Evolutionary conservation across 1,140 invertebrate genomes (phyloP).

Genomic region (Hyposmocoma kahamanoa): DNA sequence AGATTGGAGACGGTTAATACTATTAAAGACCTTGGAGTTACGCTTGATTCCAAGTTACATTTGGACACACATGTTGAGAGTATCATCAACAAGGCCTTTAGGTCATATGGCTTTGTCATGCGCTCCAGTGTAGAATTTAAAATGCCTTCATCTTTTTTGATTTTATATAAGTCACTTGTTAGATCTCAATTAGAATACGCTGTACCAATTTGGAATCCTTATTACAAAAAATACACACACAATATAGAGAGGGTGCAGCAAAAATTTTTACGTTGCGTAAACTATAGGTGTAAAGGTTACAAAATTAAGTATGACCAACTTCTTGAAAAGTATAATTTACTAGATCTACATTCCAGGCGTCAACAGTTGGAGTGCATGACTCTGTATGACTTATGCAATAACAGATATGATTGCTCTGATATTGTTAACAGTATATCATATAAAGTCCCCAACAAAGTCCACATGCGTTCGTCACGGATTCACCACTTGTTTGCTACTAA

Average conservation of each 20-base stretch:
- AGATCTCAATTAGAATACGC: slow-evolving; percentile 17
- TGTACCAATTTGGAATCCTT: slow-evolving; percentile 14
- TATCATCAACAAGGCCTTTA: slow-evolving; percentile 13
- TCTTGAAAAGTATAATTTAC: neutral
- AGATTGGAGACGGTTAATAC: neutral
- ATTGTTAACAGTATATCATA: neutral
- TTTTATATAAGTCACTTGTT: slow-evolving; percentile 11
- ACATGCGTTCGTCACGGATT: neutral
- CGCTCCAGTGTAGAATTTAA: slow-evolving; percentile 7
- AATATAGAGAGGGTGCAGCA: slow-evolving; percentile 7
- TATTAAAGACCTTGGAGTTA: slow-evolving; percentile 1
- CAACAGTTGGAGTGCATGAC: neutral
- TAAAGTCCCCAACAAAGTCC: neutral
- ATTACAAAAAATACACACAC: slow-evolving; percentile 13
- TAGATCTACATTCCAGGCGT: neutral
- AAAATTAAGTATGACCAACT: neutral
- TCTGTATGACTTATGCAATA: neutral
- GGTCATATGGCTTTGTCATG: slow-evolving; percentile 17
- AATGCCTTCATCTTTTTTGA: slow-evolving; percentile 6
- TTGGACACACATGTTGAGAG: slow-evolving; percentile 8
- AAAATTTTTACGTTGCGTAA: slow-evolving; percentile 15
- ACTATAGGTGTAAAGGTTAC: neutral
- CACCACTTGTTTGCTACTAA: neutral
- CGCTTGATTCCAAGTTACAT: slow-evolving; percentile 1
- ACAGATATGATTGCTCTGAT: neutral